Conservation (phyloP, 2,113 vertebrate genomes). For the Crocuta crocuta region DNA sequence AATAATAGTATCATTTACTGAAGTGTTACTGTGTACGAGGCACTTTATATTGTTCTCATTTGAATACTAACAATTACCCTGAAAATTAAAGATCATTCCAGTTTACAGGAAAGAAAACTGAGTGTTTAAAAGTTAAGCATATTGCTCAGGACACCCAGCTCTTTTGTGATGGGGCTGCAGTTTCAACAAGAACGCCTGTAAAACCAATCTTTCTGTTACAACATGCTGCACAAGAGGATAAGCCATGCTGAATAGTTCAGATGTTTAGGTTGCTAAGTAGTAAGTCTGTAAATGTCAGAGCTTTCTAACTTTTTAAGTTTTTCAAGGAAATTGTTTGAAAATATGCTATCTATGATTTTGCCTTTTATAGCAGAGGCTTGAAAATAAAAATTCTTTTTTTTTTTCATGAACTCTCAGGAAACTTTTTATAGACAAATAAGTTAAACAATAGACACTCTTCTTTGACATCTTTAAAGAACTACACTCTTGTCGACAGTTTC, state of each 20-base stretch:
- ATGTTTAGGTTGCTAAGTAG: neutral
- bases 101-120: neutral
- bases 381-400: neutral
- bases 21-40: neutral
- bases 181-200: neutral
- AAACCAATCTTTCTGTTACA: neutral
- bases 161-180: neutral
- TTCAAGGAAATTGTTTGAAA: neutral
- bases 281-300: neutral
- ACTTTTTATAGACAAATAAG: neutral
- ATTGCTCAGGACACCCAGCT: neutral
- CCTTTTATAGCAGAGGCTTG: neutral
- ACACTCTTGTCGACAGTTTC: neutral
- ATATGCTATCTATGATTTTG: neutral
- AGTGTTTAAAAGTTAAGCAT: neutral
- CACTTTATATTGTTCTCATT: neutral
- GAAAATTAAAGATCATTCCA: neutral
- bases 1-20: neutral
- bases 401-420: neutral
- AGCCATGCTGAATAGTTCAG: neutral
- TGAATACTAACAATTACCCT: constrained; percentile 8
- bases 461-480: neutral
- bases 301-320: constrained; percentile 7
- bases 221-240: neutral
- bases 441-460: neutral